These are phyloP conservation scores for Hesperia comma DNA, from an alignment of 2,888 invertebrate genomes.

Conservation along the genomic window DNA sequence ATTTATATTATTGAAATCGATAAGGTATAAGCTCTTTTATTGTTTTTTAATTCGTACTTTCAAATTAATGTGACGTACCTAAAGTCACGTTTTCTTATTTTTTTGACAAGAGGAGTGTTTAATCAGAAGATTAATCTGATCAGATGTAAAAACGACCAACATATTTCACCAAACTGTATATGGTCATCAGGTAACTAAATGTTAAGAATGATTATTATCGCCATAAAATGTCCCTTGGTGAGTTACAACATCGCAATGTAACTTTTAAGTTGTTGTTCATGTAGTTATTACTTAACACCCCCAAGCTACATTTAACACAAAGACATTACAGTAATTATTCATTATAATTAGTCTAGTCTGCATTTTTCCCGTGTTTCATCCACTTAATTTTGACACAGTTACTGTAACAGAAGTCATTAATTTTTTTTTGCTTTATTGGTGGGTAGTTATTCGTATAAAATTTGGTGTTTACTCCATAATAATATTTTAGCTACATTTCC, in stretches of 20 bases:
- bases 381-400: too few species aligned
- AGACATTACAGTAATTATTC: too few species aligned
- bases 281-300: constrained; percentile 2
- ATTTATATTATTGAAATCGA: too few species aligned
- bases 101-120: not conserved
- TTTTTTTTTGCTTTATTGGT: not conserved
- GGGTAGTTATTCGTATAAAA: too few species aligned
- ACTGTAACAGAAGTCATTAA: not conserved
- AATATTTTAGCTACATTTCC: not conserved
- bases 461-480: too few species aligned
- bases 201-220: constrained; percentile 27
- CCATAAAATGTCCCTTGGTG: constrained; percentile 27
- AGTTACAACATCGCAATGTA: constrained; percentile 11
- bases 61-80: too few species aligned
- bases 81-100: too few species aligned
- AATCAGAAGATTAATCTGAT: not conserved
- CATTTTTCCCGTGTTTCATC: too few species aligned
- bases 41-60: too few species aligned
- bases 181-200: constrained; percentile 9
- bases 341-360: too few species aligned
- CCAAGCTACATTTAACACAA: not conserved
- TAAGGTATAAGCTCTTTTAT: too few species aligned
- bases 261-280: constrained; percentile 1
- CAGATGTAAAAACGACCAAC: constrained; percentile 2
- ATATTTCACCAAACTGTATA: not conserved